These are phyloP conservation scores for Gyrodactylus bullatarudis DNA, from an alignment of 1,140 invertebrate genomes.

Conservation along the genomic window DNA sequence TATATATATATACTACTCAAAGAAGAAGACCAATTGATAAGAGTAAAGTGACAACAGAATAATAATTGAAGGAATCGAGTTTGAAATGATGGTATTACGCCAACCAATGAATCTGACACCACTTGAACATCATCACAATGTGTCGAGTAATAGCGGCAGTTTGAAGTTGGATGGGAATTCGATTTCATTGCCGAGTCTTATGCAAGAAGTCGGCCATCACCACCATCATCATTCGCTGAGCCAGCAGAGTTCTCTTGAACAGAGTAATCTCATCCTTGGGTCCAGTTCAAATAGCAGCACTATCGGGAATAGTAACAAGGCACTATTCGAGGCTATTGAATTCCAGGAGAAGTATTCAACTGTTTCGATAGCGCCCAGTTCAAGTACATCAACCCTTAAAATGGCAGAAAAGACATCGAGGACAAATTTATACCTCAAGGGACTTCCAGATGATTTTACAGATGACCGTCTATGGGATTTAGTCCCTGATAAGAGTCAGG, in stretches of 20 bases:
- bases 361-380: too few relatives aligned
- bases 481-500: not conserved
- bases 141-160: too few relatives aligned
- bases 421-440: slow-evolving; percentile 2
- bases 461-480: not conserved
- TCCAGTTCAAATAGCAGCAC: not conserved
- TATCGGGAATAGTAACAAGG: too few relatives aligned
- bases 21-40: too few relatives aligned
- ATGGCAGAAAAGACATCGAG: not conserved
- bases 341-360: too few relatives aligned
- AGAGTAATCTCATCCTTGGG: not conserved
- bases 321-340: too few relatives aligned
- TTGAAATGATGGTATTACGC: not conserved
- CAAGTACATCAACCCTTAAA: not conserved
- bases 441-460: slow-evolving; percentile 1
- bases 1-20: too few relatives aligned
- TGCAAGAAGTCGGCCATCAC: not conserved
- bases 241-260: not conserved
- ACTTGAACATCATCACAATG: too few relatives aligned
- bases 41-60: too few relatives aligned
- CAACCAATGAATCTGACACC: not conserved
- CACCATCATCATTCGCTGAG: too few relatives aligned
- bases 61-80: too few relatives aligned
- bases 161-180: not conserved
- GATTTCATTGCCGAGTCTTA: not conserved